Conservation (phyloP, 2,113 vertebrate genomes). For the Channa maculata region DNA sequence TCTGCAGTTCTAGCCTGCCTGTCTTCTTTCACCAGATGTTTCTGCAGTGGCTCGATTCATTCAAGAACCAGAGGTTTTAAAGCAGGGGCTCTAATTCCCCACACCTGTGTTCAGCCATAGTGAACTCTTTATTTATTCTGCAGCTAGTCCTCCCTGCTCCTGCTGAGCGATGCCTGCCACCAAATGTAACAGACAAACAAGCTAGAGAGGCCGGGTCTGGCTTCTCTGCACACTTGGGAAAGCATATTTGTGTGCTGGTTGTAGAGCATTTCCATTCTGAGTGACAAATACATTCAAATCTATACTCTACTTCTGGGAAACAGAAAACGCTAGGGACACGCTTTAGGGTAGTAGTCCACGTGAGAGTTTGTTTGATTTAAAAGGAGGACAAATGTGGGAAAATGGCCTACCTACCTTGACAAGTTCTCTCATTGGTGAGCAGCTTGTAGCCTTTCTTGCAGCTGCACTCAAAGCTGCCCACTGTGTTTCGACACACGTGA, state of each 20-base stretch:
- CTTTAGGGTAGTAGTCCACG: not conserved
- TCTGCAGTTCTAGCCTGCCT: conserved; percentile 42
- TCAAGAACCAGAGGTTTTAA: conserved; percentile 51
- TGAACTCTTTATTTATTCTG: conserved; percentile 72
- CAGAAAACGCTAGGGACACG: not conserved
- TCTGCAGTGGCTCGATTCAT: conserved; percentile 65
- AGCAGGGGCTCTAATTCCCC: conserved; percentile 64
- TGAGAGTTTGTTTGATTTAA: not conserved
- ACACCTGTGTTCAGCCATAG: conserved; percentile 72
- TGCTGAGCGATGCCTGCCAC: conserved; percentile 66
- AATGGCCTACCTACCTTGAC: conserved; percentile 88
- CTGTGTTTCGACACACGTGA: conserved; percentile 96
- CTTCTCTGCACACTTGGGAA: conserved; percentile 15
- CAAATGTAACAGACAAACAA: conserved; percentile 63
- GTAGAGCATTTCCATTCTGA: not conserved
- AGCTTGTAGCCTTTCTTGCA: conserved; percentile 98
- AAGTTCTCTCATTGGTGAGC: conserved; percentile 96
- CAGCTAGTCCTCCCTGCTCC: conserved; percentile 58
- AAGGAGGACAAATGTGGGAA: not conserved
- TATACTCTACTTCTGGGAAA: not conserved
- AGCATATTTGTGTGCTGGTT: not conserved
- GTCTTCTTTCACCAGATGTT: conserved; percentile 68
- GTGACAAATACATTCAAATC: conserved; percentile 5
- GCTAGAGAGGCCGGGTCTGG: conserved; percentile 32
- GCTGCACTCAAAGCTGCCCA: conserved; percentile 98